Conservation (phyloP, 2,797 vertebrate species). For the Poecilia picta region DNA sequence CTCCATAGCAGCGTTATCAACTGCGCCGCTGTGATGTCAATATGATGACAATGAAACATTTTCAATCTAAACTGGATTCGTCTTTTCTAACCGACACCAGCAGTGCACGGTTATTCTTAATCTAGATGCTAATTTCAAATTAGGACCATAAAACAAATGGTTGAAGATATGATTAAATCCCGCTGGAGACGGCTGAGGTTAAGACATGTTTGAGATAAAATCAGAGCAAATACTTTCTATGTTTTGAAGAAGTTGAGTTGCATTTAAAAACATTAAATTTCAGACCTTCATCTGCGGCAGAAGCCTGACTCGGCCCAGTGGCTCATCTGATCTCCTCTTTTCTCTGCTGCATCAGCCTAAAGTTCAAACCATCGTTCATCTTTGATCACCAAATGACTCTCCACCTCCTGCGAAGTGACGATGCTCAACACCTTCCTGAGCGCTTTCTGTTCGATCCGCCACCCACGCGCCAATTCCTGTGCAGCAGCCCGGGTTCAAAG, state of each 20-base stretch:
- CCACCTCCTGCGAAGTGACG: constrained; percentile 31
- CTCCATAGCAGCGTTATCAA: not conserved
- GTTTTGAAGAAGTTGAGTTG: not conserved
- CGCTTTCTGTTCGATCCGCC: constrained; percentile 23
- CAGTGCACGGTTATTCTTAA: not conserved
- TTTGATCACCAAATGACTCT: constrained; percentile 47
- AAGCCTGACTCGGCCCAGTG: constrained; percentile 20
- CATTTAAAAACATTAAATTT: not conserved
- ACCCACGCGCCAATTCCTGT: constrained; percentile 4
- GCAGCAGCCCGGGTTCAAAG: not conserved
- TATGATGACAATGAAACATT: not conserved
- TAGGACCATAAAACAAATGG: not conserved
- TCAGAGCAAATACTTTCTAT: not conserved
- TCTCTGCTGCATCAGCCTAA: constrained; percentile 38
- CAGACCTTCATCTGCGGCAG: constrained; percentile 37
- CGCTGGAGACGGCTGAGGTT: not conserved
- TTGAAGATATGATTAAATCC: not conserved
- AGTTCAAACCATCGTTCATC: constrained; percentile 59
- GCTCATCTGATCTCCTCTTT: constrained; percentile 22
- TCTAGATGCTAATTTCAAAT: not conserved
- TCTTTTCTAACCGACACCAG: not conserved
- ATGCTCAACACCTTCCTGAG: constrained; percentile 23
- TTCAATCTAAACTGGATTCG: not conserved
- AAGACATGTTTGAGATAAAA: not conserved
- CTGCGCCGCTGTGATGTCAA: not conserved